Base-by-base conservation (phyloP, 1,140 invertebrate species). In the Rhopalosiphum maidis region DNA sequence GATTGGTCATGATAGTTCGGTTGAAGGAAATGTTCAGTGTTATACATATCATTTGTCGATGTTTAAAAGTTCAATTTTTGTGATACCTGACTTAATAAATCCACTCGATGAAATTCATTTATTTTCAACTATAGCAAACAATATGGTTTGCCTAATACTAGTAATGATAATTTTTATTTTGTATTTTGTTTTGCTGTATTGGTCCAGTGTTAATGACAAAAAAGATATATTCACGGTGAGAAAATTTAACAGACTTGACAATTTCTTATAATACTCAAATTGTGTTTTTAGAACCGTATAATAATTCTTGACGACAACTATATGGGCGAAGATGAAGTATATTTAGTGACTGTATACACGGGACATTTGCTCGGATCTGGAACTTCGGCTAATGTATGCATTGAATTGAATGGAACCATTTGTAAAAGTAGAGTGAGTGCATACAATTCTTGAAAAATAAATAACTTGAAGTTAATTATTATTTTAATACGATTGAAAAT, bases 361-460 rank as follows among this genome's bases (percentile, higher is more conserved):
- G 94, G 94, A 8, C 86, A 89, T 68, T 41, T 51, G 25, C 25
- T 90, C 30, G 83, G 46, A 23, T 88, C 94, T 46, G 94, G 94
- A 43, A 94, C 94, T 46, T 85, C 94, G 0, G 89, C 94, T 9
- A 94, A 94, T 85, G 94, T 94, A 25, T 94, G 94, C 11, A 94
- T 94, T 11, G 77, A 92, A 77, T 48, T 94, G 23, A 89, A 93
- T 86, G 94, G 94, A 48, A 51, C 25, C 22, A 41, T 91, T 37
- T 41, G 23, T 51, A 51, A 25, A 8, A 94, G 94, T 83, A 93
- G 94, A 60, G 94, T 94, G 43, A 94, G 94, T 87, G 1, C 5
- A 51, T 6, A 60, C 1, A 51, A 43, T 25, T 93, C 9, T 37
- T 30, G 2, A 93, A 46, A 37, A 55, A 83, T 37, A 21, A 18